Base-by-base conservation (phyloP, 2,113 vertebrate species). In the Todiramphus chloris region DNA sequence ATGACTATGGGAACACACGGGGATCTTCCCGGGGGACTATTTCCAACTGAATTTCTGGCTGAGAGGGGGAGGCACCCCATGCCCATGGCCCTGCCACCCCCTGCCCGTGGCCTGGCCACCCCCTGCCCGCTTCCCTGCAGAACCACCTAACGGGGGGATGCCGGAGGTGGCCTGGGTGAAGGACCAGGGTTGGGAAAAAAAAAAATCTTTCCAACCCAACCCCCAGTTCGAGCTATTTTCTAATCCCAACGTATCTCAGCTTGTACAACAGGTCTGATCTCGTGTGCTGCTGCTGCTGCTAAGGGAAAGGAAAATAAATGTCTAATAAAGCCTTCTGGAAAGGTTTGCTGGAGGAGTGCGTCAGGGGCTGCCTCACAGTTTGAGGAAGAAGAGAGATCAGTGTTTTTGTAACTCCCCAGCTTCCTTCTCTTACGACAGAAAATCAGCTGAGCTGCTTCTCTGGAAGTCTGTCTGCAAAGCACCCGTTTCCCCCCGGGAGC, bases 171-270 rank as follows among this genome's bases (percentile, higher is more conserved):
- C 25, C 39, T 28, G 31, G 55, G 17, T 5, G 30, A 33, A 6
- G 25, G 51, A 31, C 3, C 14, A 11, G 13, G 2, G 33, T 30
- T 18, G 41, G 3, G 23, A 31, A 43, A 43, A 31, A 43, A 43
- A 48, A 48, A 51, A 23, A 3, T 10, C 24, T 20, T 79, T 35
- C 60, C 33, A 56, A 1, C 7, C 9, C 12, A 25, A 25, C 11
- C 11, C 37, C 6, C 2, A 6, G 2, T 18, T 16, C 0, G 1
- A 43, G 44, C 5, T 44, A 10, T 24, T 51, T 73, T 23, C 3
- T 16, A 35, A 46, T 9, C 51, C 70, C 17, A 5, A 2, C 6
- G 0, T 11, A 30, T 24, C 13, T 13, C 37, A 5, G 68, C 39
- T 20, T 13, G 1, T 11, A 13, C 46, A 4, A 46, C 24, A 5